phyloP scores from a whole-genome alignment of 2,888 invertebrate genomes.

The Myopa tessellatipennis region DNA sequence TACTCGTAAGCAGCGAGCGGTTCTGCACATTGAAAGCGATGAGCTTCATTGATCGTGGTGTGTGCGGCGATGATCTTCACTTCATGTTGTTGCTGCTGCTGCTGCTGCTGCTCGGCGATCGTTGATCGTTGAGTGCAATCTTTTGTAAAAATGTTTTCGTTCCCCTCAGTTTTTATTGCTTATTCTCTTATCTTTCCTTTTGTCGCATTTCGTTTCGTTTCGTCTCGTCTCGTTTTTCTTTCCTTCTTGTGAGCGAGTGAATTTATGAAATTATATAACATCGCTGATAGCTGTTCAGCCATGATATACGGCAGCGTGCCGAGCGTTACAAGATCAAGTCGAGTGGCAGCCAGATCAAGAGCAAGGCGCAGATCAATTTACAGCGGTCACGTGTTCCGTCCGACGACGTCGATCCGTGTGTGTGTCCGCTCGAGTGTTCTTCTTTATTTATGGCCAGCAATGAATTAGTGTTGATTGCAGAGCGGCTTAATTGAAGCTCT shows the following conservation, averaged over 20 bases:
- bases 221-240: neutral
- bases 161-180: neutral
- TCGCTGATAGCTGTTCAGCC: conserved; percentile 38
- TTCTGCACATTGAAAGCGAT: neutral
- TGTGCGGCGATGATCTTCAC: conserved; percentile 13
- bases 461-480: conserved; percentile 26
- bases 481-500: conserved; percentile 18
- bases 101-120: conserved; percentile 18
- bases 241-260: conserved; percentile 39
- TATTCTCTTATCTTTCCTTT: neutral
- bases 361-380: conserved; percentile 43
- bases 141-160: conserved; percentile 14
- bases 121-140: conserved; percentile 20
- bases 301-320: conserved; percentile 32
- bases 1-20: neutral
- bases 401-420: neutral
- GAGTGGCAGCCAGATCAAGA: conserved; percentile 26
- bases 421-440: neutral
- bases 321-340: conserved; percentile 15
- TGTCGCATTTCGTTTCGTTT: neutral
- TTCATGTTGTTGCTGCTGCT: conserved; percentile 27
- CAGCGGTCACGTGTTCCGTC: conserved; percentile 44
- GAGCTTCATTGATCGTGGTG: conserved; percentile 9
- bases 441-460: conserved; percentile 12
- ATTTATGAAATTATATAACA: conserved; percentile 47